These are phyloP conservation scores for Ochropacha duplaris DNA, from an alignment of 2,888 invertebrate species.

Conservation along the genomic window DNA sequence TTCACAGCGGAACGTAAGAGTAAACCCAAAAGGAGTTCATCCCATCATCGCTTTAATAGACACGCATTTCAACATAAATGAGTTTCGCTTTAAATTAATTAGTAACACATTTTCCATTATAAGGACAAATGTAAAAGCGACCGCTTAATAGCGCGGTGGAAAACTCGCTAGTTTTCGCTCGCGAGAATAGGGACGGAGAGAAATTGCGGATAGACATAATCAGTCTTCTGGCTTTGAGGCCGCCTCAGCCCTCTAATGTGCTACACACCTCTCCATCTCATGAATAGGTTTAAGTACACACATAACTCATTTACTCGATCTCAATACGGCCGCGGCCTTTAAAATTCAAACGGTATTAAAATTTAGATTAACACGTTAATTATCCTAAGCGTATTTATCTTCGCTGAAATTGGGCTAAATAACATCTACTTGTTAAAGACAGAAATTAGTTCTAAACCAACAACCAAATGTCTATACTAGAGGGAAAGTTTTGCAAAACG, in stretches of 20 bases:
- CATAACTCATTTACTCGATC: slow-evolving; percentile 30
- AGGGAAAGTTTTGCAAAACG: slow-evolving; percentile 70
- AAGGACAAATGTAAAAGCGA: slow-evolving; percentile 83
- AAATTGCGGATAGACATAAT: slow-evolving; percentile 83
- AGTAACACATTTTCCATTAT: slow-evolving; percentile 83
- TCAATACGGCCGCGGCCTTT: slow-evolving; percentile 3
- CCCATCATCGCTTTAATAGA: slow-evolving; percentile 79
- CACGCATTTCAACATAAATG: slow-evolving; percentile 82
- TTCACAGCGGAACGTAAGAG: slow-evolving; percentile 49
- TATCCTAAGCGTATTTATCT: background rate
- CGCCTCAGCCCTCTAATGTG: slow-evolving; percentile 76
- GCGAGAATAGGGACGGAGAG: slow-evolving; percentile 80
- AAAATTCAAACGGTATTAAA: slow-evolving; percentile 6
- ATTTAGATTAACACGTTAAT: slow-evolving; percentile 3
- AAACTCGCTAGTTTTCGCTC: slow-evolving; percentile 83
- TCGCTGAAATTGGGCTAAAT: slow-evolving; percentile 2
- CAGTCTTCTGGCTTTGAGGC: slow-evolving; percentile 83
- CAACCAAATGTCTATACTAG: slow-evolving; percentile 49
- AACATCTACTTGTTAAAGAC: slow-evolving; percentile 27
- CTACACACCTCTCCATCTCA: slow-evolving; percentile 74
- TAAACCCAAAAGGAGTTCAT: slow-evolving; percentile 67
- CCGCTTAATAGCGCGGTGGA: slow-evolving; percentile 83
- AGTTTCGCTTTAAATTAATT: slow-evolving; percentile 83
- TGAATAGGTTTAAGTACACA: slow-evolving; percentile 72
- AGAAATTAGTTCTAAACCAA: slow-evolving; percentile 33